Percentiles rank a stretch among this genome's conserved stretches.
Evolutionary conservation across 2,797 vertebrate genomes (phyloP).

Genomic region (Sciaenops ocellatus): DNA sequence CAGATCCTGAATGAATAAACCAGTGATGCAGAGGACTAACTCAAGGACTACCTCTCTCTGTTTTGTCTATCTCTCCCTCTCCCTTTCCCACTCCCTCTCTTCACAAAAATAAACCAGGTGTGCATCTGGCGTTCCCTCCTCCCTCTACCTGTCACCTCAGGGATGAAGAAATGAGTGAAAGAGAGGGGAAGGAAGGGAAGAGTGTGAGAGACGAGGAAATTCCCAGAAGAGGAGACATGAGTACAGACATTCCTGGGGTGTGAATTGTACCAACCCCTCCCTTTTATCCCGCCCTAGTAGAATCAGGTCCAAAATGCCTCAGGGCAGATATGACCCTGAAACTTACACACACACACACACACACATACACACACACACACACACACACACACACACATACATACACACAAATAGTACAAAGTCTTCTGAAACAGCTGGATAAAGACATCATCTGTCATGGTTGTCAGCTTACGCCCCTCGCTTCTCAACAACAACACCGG

Average conservation of each 20-base stretch:
- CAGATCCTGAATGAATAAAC: constrained; percentile 67
- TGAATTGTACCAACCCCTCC: constrained; percentile 77
- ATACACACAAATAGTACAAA: constrained; percentile 41
- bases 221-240: constrained; percentile 79
- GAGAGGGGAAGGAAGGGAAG: background rate
- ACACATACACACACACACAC: constrained; percentile 44
- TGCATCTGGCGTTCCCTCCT: constrained; percentile 71
- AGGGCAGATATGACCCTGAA: constrained; percentile 80
- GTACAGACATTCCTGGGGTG: constrained; percentile 85
- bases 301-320: constrained; percentile 79
- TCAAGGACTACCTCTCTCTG: constrained; percentile 70
- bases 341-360: constrained; percentile 46
- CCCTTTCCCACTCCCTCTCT: constrained; percentile 48
- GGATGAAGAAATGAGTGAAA: constrained; percentile 73
- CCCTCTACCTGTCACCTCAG: constrained; percentile 79
- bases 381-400: constrained; percentile 32
- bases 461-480: constrained; percentile 71
- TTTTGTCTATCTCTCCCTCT: constrained; percentile 33
- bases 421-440: constrained; percentile 80
- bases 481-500: constrained; percentile 55
- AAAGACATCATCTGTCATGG: constrained; percentile 84
- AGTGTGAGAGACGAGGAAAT: constrained; percentile 75
- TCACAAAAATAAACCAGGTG: constrained; percentile 84
- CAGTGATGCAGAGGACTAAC: constrained; percentile 67
- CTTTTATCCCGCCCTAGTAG: constrained; percentile 70